Evolutionary conservation across 2,888 invertebrate species (phyloP).

Genomic region (Nycteola revayana): DNA sequence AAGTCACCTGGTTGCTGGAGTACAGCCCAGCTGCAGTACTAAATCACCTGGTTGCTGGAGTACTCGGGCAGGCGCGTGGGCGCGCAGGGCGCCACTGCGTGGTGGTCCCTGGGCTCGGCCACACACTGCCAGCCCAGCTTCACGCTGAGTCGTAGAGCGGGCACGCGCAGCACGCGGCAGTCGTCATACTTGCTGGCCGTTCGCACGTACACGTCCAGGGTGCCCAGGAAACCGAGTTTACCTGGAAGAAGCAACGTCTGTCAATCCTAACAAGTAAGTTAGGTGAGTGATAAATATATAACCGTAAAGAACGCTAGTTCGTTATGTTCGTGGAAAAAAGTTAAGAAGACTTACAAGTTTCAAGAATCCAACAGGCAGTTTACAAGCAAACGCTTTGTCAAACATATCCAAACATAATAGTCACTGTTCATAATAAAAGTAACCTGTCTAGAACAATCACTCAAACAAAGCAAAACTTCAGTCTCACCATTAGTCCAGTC

Average conservation of each 20-base stretch:
- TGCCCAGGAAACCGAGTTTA: slow-evolving; percentile 94
- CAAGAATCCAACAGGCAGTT: no score
- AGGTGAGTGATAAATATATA: no score
- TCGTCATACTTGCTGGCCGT: slow-evolving; percentile 99
- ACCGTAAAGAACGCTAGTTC: no score
- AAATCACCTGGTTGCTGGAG: slow-evolving; percentile 92
- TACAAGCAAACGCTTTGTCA: no score
- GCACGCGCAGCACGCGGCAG: slow-evolving; percentile 95
- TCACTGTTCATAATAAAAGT: no score
- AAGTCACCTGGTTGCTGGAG: not conserved
- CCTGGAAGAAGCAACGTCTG: no score
- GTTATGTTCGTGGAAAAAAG: no score
- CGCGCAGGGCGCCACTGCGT: slow-evolving; percentile 96
- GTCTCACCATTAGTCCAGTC: slow-evolving; percentile 95
- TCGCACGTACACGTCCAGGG: slow-evolving; percentile 95
- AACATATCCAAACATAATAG: no score
- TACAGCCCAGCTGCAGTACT: not conserved
- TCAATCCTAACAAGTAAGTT: no score
- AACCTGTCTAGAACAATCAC: no score
- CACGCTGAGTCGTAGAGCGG: slow-evolving; percentile 91
- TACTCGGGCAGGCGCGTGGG: slow-evolving; percentile 98
- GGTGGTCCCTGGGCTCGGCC: slow-evolving; percentile 97
- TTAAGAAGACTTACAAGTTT: no score
- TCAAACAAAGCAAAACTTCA: no score
- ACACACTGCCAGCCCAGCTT: slow-evolving; percentile 95